Evolutionary conservation across 2,797 vertebrate genomes (phyloP), one percentile per base, ranked within the genome.

Genomic region (Myotis daubentonii): DNA sequence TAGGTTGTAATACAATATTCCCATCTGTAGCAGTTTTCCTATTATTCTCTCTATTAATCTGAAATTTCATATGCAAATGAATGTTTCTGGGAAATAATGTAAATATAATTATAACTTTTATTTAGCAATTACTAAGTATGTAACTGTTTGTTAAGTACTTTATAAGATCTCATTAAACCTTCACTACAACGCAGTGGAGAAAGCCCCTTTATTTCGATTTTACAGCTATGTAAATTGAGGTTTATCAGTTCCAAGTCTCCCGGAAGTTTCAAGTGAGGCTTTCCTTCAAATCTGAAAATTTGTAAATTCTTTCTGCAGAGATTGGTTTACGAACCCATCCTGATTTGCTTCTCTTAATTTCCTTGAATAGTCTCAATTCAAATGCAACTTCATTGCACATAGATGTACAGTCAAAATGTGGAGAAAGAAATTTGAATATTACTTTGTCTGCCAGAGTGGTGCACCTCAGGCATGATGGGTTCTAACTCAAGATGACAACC

Each of bases 271-370:
- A 53, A 74, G 62, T 41, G 17, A 96, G 36, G 19, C 30, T 79
- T 89, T 85, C n/a, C 33, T 70, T 81, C 49, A 89, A 66, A 28
- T 93, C 2, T 71, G 72, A 95, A 93, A 87, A 66, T 30, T 75
- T 8, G 16, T 89, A 57, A 44, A 30, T 65, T 85, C 5, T 57
- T 81, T 71, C 25, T 83, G 22, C 23, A 95, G 19, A 57, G 22
- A 30, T 15, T 88, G 15, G 5, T 38, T 41, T 65, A 53, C 38
- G 10, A 79, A 65, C 55, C 4, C 62, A 66, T 33, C 53, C 6
- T 12, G 22, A 28, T 76, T 82, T 75, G 6, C 13, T 90, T 44
- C 36, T 94, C 11, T 82, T 79, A 79, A 78, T 83, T 76, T 91
- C 19, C 13, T 75, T 66, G 4, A 1, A 6, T 74, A 60, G 62